Evolutionary conservation across 2,888 invertebrate species (phyloP).

Genomic region (Xanthia togata): DNA sequence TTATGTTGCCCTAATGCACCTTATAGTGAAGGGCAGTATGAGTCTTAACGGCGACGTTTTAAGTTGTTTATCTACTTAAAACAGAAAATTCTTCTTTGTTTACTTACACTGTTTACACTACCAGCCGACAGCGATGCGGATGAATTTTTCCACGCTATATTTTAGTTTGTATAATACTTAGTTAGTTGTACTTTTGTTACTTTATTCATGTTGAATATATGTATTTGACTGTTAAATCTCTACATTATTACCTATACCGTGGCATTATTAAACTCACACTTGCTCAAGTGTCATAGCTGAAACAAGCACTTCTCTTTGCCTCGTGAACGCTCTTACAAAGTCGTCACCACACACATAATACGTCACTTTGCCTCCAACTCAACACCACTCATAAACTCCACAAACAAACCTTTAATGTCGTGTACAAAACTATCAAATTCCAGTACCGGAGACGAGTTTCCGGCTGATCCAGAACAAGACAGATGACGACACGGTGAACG

Average conservation of each 20-base stretch:
- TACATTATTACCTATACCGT: background rate
- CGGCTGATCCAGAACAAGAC: slow-evolving; percentile 89
- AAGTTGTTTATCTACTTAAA: background rate
- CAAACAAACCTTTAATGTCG: slow-evolving; percentile 12
- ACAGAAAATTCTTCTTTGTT: no score
- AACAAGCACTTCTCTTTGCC: background rate
- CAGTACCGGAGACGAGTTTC: slow-evolving; percentile 89
- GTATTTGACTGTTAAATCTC: background rate
- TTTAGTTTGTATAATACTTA: no score
- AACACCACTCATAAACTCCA: background rate
- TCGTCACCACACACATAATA: background rate
- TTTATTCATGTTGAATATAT: no score
- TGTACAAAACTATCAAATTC: slow-evolving; percentile 67
- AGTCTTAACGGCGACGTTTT: background rate
- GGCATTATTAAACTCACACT: background rate
- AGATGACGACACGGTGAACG: slow-evolving; percentile 87
- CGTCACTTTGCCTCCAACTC: background rate
- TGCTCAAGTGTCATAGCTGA: background rate
- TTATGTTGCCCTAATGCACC: background rate
- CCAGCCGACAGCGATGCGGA: no score
- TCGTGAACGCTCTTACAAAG: background rate
- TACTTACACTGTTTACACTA: no score
- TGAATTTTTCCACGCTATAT: no score
- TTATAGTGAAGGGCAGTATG: background rate
- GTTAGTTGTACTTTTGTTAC: no score